Base-by-base conservation (phyloP, 1,140 invertebrate genomes). In the Stratiolaelaps scimitus region DNA sequence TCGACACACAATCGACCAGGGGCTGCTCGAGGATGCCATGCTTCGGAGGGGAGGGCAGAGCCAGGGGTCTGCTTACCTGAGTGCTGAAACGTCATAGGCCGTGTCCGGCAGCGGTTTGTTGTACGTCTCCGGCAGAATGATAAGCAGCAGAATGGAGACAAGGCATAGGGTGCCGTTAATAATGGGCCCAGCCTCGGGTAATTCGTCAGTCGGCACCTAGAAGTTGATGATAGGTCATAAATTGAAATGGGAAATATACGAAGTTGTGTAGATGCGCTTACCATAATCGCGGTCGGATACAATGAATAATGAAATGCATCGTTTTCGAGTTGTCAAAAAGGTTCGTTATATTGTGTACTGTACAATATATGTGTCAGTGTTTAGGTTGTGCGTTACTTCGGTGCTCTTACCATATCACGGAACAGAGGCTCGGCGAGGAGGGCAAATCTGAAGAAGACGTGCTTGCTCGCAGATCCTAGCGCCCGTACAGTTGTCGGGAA, bases 131-230 rank as follows among this genome's bases (percentile, higher is more conserved):
- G 53, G 53, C 23, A 60, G 23, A 15, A 60, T 60, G 53, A 60
- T 60, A 1, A 60, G 53, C n/a, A 60, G 2, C 1, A 60, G 20
- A 60, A 60, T 60, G 17, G 53, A 60, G 53, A 60, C 2, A 34
- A 60, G 53, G 53, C 53, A 60, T 29, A 60, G 53, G 20, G 26
- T 60, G 2, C 53, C 53, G 23, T 60, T 60, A 34, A 60, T 60
- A 17, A 60, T 26, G 10, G 53, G 26, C 15, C 53, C 23, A 34
- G 53, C 53, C 34, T 60, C 53, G 23, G 53, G 53, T 6, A 60
- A 23, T 5, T 60, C 53, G 26, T 60, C 26, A 15, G 53, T 60
- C 17, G 53, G 53, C 23, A 60, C 23, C 53, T 60, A 23, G 2
- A 60, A 34, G 26, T 19, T 4, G 15, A 45, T 45, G 13, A n/a